These are phyloP conservation scores for Knipowitschia caucasica DNA, from an alignment of 2,797 vertebrate species.

Conservation along the genomic window DNA sequence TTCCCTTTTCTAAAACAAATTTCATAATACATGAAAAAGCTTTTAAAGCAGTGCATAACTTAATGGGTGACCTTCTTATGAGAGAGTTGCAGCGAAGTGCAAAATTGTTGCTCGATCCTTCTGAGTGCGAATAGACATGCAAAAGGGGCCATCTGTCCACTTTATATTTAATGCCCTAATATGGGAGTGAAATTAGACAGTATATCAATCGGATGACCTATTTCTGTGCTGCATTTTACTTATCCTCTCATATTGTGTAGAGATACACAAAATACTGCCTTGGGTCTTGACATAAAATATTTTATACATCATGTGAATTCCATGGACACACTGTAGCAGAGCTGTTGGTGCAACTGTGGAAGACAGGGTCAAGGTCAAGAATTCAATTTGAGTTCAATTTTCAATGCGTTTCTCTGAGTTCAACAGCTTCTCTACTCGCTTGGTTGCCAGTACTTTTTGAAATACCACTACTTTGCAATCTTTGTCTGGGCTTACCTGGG, in stretches of 20 bases:
- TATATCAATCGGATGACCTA: conserved; percentile 43
- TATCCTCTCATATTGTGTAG: neutral
- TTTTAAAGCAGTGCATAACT: conserved; percentile 65
- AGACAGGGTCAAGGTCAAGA: neutral
- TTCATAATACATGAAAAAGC: conserved; percentile 72
- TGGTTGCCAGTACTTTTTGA: neutral
- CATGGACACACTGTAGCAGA: neutral
- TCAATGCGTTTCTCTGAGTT: neutral
- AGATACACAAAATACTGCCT: neutral
- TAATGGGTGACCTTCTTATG: conserved; percentile 72
- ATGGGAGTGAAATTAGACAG: conserved; percentile 47
- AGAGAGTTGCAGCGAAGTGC: conserved; percentile 69
- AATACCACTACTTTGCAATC: neutral
- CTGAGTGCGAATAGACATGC: conserved; percentile 59
- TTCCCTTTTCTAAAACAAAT: conserved; percentile 54
- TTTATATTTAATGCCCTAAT: conserved; percentile 62
- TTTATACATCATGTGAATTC: neutral
- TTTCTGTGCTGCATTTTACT: conserved; percentile 18
- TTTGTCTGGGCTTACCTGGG: too few species aligned
- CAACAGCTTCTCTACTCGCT: neutral
- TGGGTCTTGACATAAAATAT: neutral
- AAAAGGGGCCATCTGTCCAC: conserved; percentile 66
- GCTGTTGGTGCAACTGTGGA: neutral
- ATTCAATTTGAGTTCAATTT: neutral
- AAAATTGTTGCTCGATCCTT: conserved; percentile 70